A percentile compares a stretch with the other conserved stretches of the same genome.
phyloP scores from a whole-genome alignment of 2,113 vertebrate species.

The Alouatta palliata region DNA sequence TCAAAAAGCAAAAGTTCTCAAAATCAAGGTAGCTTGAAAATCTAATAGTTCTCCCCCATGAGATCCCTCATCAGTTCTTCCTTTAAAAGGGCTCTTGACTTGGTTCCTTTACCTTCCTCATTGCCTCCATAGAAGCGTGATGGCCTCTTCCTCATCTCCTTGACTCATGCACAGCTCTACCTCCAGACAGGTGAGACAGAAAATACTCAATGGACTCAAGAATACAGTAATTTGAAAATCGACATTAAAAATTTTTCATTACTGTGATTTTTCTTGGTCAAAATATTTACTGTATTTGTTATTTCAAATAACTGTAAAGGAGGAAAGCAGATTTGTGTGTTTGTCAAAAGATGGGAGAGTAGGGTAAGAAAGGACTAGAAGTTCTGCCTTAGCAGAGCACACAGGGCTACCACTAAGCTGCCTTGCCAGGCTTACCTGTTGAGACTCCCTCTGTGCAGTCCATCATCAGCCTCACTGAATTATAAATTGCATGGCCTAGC shows the following conservation, averaged over 20 bases:
- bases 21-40: not conserved
- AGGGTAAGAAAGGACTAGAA: not conserved
- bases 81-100: not conserved
- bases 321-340: not conserved
- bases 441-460: not conserved
- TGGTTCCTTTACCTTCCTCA: not conserved
- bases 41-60: not conserved
- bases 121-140: not conserved
- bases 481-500: not conserved
- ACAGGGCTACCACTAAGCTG: too few species aligned
- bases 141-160: not conserved
- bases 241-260: not conserved
- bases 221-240: not conserved
- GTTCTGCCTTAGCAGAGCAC: not conserved
- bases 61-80: not conserved
- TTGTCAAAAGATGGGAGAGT: not conserved
- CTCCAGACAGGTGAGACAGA: not conserved
- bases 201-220: not conserved
- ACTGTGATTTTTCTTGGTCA: not conserved
- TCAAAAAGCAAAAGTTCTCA: conserved; percentile 11
- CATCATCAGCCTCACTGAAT: not conserved
- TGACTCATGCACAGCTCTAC: not conserved
- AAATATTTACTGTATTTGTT: not conserved
- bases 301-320: not conserved
- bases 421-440: not conserved